Conservation (phyloP, 2,888 invertebrate species). For the Strigamia maritima region DNA sequence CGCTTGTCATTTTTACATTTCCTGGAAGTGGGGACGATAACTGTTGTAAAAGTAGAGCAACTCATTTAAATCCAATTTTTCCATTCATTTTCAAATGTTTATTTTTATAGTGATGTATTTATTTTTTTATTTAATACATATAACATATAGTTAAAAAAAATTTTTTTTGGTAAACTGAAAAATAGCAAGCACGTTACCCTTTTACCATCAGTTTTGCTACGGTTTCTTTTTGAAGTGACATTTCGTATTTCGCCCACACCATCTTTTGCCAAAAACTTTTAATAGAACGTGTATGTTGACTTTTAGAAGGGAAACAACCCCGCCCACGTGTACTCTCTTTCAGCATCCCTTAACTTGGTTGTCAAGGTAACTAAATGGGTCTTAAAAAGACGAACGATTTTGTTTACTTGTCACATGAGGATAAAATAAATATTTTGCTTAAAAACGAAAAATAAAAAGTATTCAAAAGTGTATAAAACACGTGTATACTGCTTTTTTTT, state of each 20-base stretch:
- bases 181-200: neutral
- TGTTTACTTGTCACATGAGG: neutral
- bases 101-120: neutral
- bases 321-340: neutral
- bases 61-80: neutral
- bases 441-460: neutral
- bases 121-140: neutral
- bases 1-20: neutral
- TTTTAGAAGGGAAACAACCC: slow-evolving; percentile 11
- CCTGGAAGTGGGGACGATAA: slow-evolving; percentile 8
- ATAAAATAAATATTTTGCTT: neutral
- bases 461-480: neutral
- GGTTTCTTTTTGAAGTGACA: slow-evolving; percentile 4
- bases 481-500: too few species aligned
- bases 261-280: slow-evolving; percentile 20
- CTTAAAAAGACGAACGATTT: neutral
- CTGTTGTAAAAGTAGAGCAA: neutral
- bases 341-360: neutral
- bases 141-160: neutral
- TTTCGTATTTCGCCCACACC: slow-evolving; percentile 19
- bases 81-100: neutral
- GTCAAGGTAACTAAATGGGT: slow-evolving; percentile 1
- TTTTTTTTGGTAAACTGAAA: neutral
- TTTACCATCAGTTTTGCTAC: neutral
- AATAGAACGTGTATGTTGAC: slow-evolving; percentile 3